Evolutionary conservation across 1,140 invertebrate species (phyloP).

Genomic region (Drosophila serrata): DNA sequence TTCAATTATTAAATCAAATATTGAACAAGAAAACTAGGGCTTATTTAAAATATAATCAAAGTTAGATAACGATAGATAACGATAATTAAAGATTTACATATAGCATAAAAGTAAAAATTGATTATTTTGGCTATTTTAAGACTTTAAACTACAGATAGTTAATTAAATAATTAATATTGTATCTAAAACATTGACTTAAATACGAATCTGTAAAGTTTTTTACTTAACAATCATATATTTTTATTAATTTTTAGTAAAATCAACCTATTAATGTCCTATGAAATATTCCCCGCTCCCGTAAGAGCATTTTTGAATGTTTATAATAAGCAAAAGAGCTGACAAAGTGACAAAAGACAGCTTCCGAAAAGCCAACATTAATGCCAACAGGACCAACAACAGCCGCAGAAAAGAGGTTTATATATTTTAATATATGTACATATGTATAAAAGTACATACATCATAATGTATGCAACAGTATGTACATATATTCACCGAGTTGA

Average conservation of each 20-base stretch:
- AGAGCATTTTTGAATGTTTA: background rate
- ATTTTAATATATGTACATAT: conserved; percentile 3
- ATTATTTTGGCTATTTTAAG: background rate
- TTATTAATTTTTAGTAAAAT: background rate
- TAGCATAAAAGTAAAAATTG: background rate
- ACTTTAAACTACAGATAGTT: too few relatives aligned
- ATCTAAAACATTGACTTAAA: too few relatives aligned
- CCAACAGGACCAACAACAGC: conserved; percentile 8
- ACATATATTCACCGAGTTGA: conserved; percentile 10
- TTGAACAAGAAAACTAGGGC: too few relatives aligned
- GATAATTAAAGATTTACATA: too few relatives aligned
- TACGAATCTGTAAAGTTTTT: background rate
- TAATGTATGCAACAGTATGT: conserved; percentile 2
- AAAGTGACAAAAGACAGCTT: conserved; percentile 44
- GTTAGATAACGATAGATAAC: background rate
- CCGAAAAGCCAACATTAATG: conserved; percentile 14
- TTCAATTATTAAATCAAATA: background rate
- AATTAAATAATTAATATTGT: background rate
- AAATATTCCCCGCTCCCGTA: background rate
- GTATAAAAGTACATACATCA: background rate
- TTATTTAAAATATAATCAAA: too few relatives aligned
- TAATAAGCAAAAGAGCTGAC: conserved; percentile 27
- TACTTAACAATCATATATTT: background rate
- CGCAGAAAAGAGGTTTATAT: conserved; percentile 50
- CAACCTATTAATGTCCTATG: too few relatives aligned